phyloP scores from a whole-genome alignment of 2,888 invertebrate genomes.

The Limnephilus marmoratus region DNA sequence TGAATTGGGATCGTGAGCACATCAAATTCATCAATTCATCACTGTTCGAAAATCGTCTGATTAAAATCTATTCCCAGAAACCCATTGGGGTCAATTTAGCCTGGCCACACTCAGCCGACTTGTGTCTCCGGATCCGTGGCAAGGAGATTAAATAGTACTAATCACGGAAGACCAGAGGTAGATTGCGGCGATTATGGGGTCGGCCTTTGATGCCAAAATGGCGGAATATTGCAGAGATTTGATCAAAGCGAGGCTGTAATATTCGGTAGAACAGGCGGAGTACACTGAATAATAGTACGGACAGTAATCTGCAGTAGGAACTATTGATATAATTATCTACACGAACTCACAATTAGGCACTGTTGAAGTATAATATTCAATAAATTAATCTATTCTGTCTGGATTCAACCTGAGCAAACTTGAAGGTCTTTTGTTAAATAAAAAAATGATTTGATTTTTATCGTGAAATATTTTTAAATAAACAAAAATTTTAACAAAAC shows the following conservation, averaged over 20 bases:
- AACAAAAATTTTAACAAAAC: too few species aligned
- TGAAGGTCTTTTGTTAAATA: too few species aligned
- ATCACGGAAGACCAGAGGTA: background rate
- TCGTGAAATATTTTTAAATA: too few species aligned
- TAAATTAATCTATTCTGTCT: too few species aligned
- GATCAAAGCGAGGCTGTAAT: constrained; percentile 2
- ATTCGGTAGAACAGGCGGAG: background rate
- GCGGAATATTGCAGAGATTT: constrained; percentile 5
- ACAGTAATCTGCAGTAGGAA: background rate
- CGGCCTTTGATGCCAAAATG: constrained; percentile 1
- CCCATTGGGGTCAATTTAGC: background rate
- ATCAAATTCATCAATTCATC: background rate
- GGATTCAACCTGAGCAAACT: too few species aligned
- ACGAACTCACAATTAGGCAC: background rate
- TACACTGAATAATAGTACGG: background rate
- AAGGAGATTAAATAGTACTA: background rate
- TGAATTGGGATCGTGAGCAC: background rate
- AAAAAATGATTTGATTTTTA: too few species aligned
- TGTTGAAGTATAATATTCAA: background rate
- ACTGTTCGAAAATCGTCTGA: background rate
- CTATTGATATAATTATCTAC: background rate
- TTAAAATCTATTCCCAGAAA: background rate
- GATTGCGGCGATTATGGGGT: background rate
- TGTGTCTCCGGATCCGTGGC: background rate
- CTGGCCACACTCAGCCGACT: background rate